These are phyloP conservation scores for Stomorhina lunata DNA, from an alignment of 2,888 invertebrate species.

Conservation along the genomic window DNA sequence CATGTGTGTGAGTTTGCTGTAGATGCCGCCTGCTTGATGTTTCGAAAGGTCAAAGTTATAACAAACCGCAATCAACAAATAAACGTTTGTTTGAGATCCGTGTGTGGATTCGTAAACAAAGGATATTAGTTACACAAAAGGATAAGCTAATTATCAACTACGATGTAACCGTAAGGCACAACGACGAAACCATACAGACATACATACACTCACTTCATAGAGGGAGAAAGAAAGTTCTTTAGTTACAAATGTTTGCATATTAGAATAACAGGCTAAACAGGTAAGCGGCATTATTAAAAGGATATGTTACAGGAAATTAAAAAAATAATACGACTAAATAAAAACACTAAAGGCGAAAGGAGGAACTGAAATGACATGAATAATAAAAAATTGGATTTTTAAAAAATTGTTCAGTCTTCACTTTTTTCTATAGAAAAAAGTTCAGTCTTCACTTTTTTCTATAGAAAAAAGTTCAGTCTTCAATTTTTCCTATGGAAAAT, in stretches of 20 bases:
- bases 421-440: too few relatives aligned
- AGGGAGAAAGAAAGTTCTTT: too few relatives aligned
- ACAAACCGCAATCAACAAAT: conserved; percentile 7
- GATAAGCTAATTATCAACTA: conserved; percentile 54
- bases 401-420: too few relatives aligned
- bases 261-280: not conserved
- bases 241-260: too few relatives aligned
- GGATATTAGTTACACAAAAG: conserved; percentile 50
- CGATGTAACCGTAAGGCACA: not conserved
- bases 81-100: not conserved
- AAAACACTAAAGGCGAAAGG: too few relatives aligned
- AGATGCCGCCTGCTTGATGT: not conserved
- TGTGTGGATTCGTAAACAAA: conserved; percentile 27
- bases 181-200: not conserved
- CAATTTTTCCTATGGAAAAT: too few relatives aligned
- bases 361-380: too few relatives aligned
- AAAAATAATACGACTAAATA: not conserved
- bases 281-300: conserved; percentile 13
- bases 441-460: too few relatives aligned
- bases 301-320: not conserved
- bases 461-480: too few relatives aligned
- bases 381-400: too few relatives aligned
- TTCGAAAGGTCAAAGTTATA: conserved; percentile 20
- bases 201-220: not conserved
- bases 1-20: not conserved